Percentiles rank a stretch among this genome's conserved stretches.
Conservation (phyloP, 2,797 vertebrate genomes). For the Anabas testudineus region DNA sequence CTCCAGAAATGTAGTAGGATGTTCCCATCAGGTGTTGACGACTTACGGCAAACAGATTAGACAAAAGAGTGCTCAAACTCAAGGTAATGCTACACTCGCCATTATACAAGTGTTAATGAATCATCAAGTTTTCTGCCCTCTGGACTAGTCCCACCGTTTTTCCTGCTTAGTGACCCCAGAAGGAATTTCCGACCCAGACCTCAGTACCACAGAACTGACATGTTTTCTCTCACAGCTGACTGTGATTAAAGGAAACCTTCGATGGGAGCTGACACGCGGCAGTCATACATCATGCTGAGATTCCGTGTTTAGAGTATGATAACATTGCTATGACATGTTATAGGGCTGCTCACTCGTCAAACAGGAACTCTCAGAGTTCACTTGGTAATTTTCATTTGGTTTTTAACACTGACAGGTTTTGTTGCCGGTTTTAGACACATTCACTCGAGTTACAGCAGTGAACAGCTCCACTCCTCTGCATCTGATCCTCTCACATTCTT, state of each 20-base stretch:
- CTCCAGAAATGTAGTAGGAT: too few relatives aligned
- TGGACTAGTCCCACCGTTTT: constrained; percentile 13
- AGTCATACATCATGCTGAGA: constrained; percentile 4
- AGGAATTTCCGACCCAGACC: constrained; percentile 38
- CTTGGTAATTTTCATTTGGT: constrained; percentile 3
- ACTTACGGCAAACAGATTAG: not conserved
- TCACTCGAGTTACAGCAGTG: not conserved
- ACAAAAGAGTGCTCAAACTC: not conserved
- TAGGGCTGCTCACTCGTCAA: not conserved
- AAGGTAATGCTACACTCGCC: too few relatives aligned
- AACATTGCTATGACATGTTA: constrained; percentile 1
- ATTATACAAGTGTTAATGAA: constrained; percentile 44
- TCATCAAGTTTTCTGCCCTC: constrained; percentile 34
- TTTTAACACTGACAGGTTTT: not conserved
- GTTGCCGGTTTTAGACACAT: constrained; percentile 3
- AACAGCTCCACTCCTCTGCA: not conserved
- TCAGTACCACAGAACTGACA: constrained; percentile 14
- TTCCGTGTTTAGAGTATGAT: constrained; percentile 26
- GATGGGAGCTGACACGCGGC: not conserved
- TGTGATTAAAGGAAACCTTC: constrained; percentile 22
- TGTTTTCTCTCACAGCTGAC: constrained; percentile 43
- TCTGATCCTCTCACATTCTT: constrained; percentile 48
- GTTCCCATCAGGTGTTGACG: not conserved
- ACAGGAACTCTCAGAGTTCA: not conserved
- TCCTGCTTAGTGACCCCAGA: constrained; percentile 38